These are phyloP conservation scores for Tethya wilhelma DNA, from an alignment of 37 sponge, comb jelly and placozoan genomes.

Conservation along the genomic window DNA sequence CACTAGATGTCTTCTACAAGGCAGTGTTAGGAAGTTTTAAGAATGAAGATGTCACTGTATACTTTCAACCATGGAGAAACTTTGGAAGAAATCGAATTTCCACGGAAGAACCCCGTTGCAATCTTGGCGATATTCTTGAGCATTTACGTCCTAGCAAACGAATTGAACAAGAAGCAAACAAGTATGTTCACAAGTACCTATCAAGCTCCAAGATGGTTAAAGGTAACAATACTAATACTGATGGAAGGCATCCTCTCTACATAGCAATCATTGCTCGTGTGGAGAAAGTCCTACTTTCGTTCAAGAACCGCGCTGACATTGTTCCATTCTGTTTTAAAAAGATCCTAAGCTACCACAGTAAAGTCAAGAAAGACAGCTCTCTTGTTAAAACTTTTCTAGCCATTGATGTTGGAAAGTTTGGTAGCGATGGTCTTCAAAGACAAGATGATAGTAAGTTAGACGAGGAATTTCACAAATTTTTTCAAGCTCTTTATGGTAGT, in stretches of 20 bases:
- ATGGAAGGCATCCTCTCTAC: background rate
- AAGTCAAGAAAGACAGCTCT: background rate
- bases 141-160: slow-evolving; percentile 36
- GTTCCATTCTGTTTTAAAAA: slow-evolving; percentile 3
- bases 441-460: background rate
- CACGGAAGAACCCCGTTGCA: slow-evolving; percentile 9
- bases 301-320: background rate
- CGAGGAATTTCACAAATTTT: slow-evolving; percentile 29
- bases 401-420: slow-evolving; percentile 37
- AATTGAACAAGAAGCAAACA: background rate
- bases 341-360: background rate
- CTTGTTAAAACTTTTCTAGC: slow-evolving; percentile 18
- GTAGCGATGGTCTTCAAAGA: slow-evolving; percentile 18
- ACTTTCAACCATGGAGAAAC: slow-evolving; percentile 46
- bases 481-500: slow-evolving; percentile 20
- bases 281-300: background rate
- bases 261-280: slow-evolving; percentile 36
- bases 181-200: slow-evolving; percentile 29
- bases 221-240: background rate
- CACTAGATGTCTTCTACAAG: slow-evolving; percentile 5
- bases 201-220: too few relatives aligned
- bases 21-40: slow-evolving; percentile 1
- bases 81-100: background rate
- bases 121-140: background rate
- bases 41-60: slow-evolving; percentile 10